phyloP scores from a whole-genome alignment of 2,888 invertebrate genomes.

The Polymixis lichenea region DNA sequence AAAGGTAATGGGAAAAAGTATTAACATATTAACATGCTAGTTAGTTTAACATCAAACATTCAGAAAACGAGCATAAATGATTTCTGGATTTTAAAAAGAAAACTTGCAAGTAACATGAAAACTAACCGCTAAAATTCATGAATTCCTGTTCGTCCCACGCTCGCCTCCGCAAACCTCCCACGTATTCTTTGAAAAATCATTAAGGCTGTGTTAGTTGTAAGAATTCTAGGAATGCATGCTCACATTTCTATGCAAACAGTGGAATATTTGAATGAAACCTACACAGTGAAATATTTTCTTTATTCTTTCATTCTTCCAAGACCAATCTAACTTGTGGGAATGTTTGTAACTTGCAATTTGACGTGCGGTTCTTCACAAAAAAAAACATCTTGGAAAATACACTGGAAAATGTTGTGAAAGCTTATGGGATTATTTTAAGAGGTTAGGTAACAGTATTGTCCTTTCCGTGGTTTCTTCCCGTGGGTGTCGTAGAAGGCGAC shows the following conservation, averaged over 20 bases:
- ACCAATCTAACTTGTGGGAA: neutral
- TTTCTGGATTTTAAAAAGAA: neutral
- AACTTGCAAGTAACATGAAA: neutral
- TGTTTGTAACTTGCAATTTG: neutral
- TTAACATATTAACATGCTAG: too few relatives aligned
- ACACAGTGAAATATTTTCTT: neutral
- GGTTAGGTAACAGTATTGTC: too few relatives aligned
- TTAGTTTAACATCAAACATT: too few relatives aligned
- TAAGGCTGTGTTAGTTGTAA: constrained; percentile 18
- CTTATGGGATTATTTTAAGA: too few relatives aligned
- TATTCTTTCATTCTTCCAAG: neutral
- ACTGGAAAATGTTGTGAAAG: neutral
- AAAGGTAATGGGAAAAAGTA: too few relatives aligned
- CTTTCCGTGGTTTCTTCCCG: too few relatives aligned
- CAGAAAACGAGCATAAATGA: too few relatives aligned
- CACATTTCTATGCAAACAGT: neutral
- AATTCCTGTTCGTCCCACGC: constrained; percentile 26
- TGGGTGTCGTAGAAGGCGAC: too few relatives aligned
- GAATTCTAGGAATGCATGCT: neutral
- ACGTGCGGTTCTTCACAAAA: neutral
- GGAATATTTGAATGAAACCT: neutral
- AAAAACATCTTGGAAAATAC: too few relatives aligned
- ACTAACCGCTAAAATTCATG: neutral
- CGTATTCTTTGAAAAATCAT: constrained; percentile 12
- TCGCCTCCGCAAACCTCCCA: constrained; percentile 24